Conservation (phyloP, 2,797 vertebrate genomes). For the Catharus ustulatus region DNA sequence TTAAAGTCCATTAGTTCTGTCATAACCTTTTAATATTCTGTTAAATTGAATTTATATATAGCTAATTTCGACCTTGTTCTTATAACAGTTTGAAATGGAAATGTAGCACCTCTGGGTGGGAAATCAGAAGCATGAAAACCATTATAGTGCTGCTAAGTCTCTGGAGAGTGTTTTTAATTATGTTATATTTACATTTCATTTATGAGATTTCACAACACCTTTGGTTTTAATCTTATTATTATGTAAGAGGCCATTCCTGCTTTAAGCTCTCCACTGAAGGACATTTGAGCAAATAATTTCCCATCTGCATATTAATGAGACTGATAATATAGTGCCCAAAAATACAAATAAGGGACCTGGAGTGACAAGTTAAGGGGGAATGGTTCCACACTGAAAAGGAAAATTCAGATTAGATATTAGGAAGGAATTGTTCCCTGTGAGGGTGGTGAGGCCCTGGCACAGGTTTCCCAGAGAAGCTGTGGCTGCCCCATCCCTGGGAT, state of each 20-base stretch:
- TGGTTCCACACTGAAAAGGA: not conserved
- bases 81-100: not conserved
- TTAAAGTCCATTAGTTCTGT: not conserved
- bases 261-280: not conserved
- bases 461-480: not conserved
- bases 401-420: not conserved
- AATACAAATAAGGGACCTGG: not conserved
- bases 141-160: not conserved
- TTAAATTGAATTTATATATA: not conserved
- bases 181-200: not conserved
- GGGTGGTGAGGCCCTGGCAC: rapidly evolving
- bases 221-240: not conserved
- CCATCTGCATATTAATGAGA: not conserved
- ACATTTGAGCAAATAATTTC: not conserved
- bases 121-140: not conserved
- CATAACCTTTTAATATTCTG: not conserved
- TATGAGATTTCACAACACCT: not conserved
- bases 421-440: not conserved
- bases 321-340: rapidly evolving
- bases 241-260: not conserved
- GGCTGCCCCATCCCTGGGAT: rapidly evolving
- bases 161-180: not conserved
- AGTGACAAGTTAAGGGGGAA: not conserved
- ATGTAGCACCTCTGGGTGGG: not conserved
- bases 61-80: not conserved